phyloP scores from a whole-genome alignment of 2,797 vertebrate species.

The Clarias fuscus region DNA sequence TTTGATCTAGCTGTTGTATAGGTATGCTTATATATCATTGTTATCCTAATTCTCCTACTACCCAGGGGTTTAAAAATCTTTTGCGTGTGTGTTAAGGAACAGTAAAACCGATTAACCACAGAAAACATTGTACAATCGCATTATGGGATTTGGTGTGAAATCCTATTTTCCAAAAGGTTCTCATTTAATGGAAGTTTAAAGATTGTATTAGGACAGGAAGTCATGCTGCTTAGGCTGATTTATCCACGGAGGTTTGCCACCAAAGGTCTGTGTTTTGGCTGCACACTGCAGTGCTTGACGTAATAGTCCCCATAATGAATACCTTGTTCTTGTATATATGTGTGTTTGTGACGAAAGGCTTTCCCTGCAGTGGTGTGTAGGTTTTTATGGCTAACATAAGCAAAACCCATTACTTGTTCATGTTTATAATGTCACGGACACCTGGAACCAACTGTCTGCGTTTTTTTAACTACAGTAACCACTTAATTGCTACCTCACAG shows the following conservation, averaged over 20 bases:
- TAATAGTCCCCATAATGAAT: slow-evolving; percentile 7
- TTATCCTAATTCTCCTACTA: slow-evolving; percentile 9
- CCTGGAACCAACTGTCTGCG: slow-evolving; percentile 25
- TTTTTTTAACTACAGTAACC: not conserved
- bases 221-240: slow-evolving; percentile 59
- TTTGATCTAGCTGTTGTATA: no score
- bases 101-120: slow-evolving; percentile 62
- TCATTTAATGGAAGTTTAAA: slow-evolving; percentile 71
- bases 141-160: slow-evolving; percentile 64
- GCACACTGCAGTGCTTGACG: slow-evolving; percentile 18
- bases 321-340: not conserved
- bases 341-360: slow-evolving; percentile 6
- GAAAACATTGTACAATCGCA: slow-evolving; percentile 61
- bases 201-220: slow-evolving; percentile 57
- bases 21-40: not conserved
- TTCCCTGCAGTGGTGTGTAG: not conserved
- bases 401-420: not conserved
- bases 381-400: slow-evolving; percentile 15
- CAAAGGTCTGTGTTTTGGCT: slow-evolving; percentile 44
- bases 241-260: slow-evolving; percentile 44
- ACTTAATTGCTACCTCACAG: slow-evolving; percentile 3
- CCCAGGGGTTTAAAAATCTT: slow-evolving; percentile 16
- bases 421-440: slow-evolving; percentile 21
- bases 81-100: slow-evolving; percentile 33
- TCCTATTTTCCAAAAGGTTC: slow-evolving; percentile 69